Evolutionary conservation across 2,888 invertebrate species (phyloP).

Genomic region (Agrochola lychnidis): DNA sequence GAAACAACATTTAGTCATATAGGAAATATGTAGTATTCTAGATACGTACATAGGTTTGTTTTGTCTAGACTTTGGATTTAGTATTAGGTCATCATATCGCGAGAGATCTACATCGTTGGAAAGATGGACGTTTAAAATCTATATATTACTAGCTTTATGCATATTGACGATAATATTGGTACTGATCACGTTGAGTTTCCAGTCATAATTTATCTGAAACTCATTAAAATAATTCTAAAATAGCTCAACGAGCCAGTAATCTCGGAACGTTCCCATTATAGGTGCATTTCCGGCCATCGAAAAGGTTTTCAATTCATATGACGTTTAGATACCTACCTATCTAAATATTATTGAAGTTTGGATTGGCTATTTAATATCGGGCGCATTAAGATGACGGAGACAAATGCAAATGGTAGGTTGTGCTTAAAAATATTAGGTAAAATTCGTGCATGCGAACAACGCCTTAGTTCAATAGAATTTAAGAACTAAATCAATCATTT

Average conservation of each 20-base stretch:
- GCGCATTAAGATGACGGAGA: no score
- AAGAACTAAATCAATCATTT: constrained; percentile 49
- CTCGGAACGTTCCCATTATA: neutral
- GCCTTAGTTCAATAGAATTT: constrained; percentile 33
- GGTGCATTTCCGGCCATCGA: constrained; percentile 16
- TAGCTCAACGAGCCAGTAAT: constrained; percentile 5
- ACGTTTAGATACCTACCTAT: no score
- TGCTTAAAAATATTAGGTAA: neutral
- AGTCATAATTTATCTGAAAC: neutral
- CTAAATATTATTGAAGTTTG: neutral
- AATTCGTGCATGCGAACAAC: constrained; percentile 22
- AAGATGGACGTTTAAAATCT: neutral
- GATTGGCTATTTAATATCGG: neutral
- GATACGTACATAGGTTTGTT: neutral
- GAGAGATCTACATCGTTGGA: neutral
- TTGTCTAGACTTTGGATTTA: constrained; percentile 33
- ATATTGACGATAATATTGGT: neutral
- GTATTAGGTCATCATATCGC: constrained; percentile 25
- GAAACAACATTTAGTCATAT: constrained; percentile 16
- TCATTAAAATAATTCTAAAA: constrained; percentile 5
- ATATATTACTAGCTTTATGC: neutral
- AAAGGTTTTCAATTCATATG: neutral
- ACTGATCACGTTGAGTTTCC: neutral
- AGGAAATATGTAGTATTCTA: neutral
- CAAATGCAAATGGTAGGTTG: neutral